Evolutionary conservation across 1,140 invertebrate genomes (phyloP).

Genomic region (Drosophila miranda): DNA sequence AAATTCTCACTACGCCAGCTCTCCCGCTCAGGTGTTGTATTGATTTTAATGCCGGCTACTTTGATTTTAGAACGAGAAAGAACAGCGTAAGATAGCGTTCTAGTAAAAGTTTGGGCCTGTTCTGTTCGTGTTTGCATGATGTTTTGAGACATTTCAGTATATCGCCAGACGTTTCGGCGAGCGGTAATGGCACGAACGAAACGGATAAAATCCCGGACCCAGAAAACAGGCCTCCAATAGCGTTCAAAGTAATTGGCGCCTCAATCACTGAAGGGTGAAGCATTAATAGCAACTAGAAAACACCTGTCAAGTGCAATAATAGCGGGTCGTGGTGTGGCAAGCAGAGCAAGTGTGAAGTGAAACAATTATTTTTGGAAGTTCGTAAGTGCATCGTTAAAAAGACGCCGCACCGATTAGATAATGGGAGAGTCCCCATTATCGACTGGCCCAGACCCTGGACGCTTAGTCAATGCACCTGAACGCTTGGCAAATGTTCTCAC

Average conservation of each 20-base stretch:
- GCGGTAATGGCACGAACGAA: conserved; percentile 33
- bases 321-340: neutral
- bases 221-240: conserved; percentile 1
- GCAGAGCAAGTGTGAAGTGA: neutral
- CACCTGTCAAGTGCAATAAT: conserved; percentile 41
- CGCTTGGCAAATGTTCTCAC: conserved; percentile 42
- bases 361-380: neutral
- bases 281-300: conserved; percentile 1
- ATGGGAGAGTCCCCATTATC: conserved; percentile 32
- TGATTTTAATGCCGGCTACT: conserved; percentile 53
- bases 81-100: conserved; percentile 32
- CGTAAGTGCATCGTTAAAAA: conserved; percentile 15
- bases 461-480: conserved; percentile 7
- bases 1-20: neutral
- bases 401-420: conserved; percentile 52
- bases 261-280: conserved; percentile 12
- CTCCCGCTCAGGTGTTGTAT: conserved; percentile 23
- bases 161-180: conserved; percentile 43
- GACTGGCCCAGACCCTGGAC: conserved; percentile 35
- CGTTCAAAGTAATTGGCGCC: neutral
- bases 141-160: conserved; percentile 53
- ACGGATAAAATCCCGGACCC: neutral
- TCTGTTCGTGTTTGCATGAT: conserved; percentile 31
- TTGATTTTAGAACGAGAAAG: conserved; percentile 47
- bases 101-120: conserved; percentile 8